Base-by-base conservation (phyloP, 2,797 vertebrate species). In the Iguana delicatissima region DNA sequence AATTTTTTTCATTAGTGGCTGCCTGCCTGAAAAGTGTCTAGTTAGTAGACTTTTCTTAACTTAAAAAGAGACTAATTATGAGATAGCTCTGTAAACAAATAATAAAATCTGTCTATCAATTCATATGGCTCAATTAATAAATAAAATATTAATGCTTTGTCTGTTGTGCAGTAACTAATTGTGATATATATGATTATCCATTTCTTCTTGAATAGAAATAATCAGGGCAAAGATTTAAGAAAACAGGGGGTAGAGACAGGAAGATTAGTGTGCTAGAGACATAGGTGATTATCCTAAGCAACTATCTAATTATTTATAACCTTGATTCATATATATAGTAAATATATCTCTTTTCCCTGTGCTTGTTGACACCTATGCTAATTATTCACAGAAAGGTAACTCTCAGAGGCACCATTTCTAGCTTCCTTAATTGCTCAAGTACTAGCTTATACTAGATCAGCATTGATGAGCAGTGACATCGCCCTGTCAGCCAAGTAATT, bases 401-500 rank as follows among this genome's bases (percentile, higher is more conserved):
- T 96, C 94, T 96, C 94, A 0, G 6, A 94, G 90, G 94, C 92
- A 93, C 14, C 83, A 90, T 96, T 95, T 94, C 92, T 69, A 77
- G 91, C 92, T 83, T 88, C 62, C 87, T 92, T 97, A 96, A 96
- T 94, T 95, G 89, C 92, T 91, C 64, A 82, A 95, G 89, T 24
- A 92, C 93, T 84, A 92, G 6, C 89, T 89, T 92, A 46, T 55
- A 92, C 59, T 55, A 50, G 13, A 86, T 94, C 50, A 38, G 86
- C 74, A 0, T 77, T 96, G 95, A 97, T 94, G 92, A 96, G 89
- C 88, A 10, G 87, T 77, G 95, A 96, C 94, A 95, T 82, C 87
- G 72, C 93, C 91, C 94, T 92, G 92, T 96, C 95, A 96, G 89
- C 91, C 89, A 89, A 90, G 92, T 94, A 95, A 97, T 96, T 95